Conservation (phyloP, 2,113 vertebrate species). For the Pipa parva region DNA sequence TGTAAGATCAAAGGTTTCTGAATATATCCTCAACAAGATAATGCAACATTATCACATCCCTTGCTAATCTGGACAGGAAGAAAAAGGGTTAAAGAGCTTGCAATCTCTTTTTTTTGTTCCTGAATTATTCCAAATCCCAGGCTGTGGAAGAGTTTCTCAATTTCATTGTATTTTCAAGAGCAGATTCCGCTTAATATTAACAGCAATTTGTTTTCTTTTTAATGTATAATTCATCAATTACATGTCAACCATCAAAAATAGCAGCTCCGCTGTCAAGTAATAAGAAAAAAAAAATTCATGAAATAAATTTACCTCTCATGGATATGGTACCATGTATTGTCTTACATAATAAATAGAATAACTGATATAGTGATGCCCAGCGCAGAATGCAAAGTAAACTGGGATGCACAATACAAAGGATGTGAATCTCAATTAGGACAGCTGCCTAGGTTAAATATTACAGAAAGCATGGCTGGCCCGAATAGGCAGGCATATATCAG, state of each 20-base stretch:
- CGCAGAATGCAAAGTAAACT: conserved; percentile 34
- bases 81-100: conserved; percentile 13
- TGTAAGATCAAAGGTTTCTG: no score
- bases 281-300: conserved; percentile 31
- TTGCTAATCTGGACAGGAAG: no score
- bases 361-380: conserved; percentile 16
- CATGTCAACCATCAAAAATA: conserved; percentile 32
- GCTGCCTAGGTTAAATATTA: conserved; percentile 29
- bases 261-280: conserved; percentile 23
- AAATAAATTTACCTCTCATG: conserved; percentile 38
- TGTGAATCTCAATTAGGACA: conserved; percentile 15
- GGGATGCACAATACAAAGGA: conserved; percentile 14
- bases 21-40: no score
- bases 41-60: no score
- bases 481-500: conserved; percentile 1
- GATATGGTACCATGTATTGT: conserved; percentile 23
- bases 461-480: conserved; percentile 8
- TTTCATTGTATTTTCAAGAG: conserved; percentile 27
- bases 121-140: conserved; percentile 1
- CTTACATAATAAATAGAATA: conserved; percentile 42
- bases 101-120: background rate
- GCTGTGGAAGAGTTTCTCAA: background rate
- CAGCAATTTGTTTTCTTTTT: conserved; percentile 41
- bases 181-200: conserved; percentile 38
- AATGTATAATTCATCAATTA: conserved; percentile 44